A percentile compares a stretch with the other conserved stretches of the same genome.
Evolutionary conservation across 2,888 invertebrate species (phyloP).

Genomic region (Diaperis boleti): DNA sequence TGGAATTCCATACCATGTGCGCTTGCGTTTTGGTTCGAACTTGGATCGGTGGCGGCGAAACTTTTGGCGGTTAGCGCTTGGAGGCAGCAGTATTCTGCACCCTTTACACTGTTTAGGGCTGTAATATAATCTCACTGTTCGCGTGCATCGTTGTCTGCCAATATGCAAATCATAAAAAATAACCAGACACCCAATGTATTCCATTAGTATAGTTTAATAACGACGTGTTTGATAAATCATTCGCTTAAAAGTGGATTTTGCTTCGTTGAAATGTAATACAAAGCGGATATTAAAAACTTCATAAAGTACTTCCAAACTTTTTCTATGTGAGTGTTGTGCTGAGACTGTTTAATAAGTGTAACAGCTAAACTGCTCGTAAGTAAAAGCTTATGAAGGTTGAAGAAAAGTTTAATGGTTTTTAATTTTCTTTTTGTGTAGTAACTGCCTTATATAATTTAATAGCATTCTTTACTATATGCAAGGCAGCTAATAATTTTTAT

Average conservation of each 20-base stretch:
- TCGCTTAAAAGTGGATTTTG: constrained; percentile 10
- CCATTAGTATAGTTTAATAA: constrained; percentile 23
- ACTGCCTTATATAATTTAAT: too few species aligned
- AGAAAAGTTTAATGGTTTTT: not conserved
- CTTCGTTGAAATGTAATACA: constrained; percentile 16
- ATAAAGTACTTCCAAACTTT: not conserved
- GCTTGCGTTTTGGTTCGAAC: constrained; percentile 40
- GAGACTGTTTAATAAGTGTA: constrained; percentile 4
- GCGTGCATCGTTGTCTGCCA: constrained; percentile 38
- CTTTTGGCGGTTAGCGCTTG: constrained; percentile 44
- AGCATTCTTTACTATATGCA: too few species aligned
- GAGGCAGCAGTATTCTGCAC: constrained; percentile 42
- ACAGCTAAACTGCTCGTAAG: not conserved
- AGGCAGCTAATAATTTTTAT: too few species aligned
- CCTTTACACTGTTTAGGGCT: constrained; percentile 41
- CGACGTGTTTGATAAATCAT: constrained; percentile 14
- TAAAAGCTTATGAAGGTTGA: not conserved
- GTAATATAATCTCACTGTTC: constrained; percentile 33
- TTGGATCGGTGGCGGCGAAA: constrained; percentile 38
- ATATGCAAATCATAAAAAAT: constrained; percentile 38
- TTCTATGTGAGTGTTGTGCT: constrained; percentile 16
- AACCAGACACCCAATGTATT: constrained; percentile 15
- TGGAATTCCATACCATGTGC: constrained; percentile 23
- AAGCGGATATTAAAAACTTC: constrained; percentile 12
- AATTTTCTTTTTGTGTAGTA: too few species aligned